Conservation (phyloP, 2,888 invertebrate genomes). For the Drosophila meridiana region DNA sequence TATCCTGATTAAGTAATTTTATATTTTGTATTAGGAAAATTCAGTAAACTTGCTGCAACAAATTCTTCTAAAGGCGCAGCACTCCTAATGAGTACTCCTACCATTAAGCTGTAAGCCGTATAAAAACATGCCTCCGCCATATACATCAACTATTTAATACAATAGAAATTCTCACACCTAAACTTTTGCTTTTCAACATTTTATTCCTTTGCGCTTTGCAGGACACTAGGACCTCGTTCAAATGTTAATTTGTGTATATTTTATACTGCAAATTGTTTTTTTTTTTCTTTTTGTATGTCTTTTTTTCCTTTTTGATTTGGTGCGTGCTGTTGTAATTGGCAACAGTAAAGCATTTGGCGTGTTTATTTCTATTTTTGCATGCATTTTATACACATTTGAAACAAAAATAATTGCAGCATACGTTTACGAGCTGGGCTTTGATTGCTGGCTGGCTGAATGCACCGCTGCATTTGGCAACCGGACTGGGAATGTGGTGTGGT, state of each 20-base stretch:
- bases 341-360: conserved; percentile 49
- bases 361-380: conserved; percentile 54
- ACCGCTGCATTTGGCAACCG: conserved; percentile 61
- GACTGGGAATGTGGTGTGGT: background rate
- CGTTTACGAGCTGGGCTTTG: conserved; percentile 60
- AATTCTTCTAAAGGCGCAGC: no score
- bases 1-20: no score
- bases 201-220: conserved; percentile 25
- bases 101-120: background rate
- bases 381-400: conserved; percentile 38
- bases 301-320: conserved; percentile 12
- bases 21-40: no score
- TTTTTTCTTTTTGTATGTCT: background rate
- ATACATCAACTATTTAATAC: background rate
- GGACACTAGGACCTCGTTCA: conserved; percentile 18
- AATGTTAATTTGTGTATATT: conserved; percentile 28
- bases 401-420: conserved; percentile 66
- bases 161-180: background rate
- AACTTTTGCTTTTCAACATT: conserved; percentile 1
- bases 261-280: conserved; percentile 10
- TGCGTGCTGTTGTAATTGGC: conserved; percentile 58
- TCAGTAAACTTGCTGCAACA: no score
- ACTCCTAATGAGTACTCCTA: background rate
- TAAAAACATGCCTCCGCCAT: no score
- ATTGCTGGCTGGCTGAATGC: conserved; percentile 62